Evolutionary conservation across 2,888 invertebrate species (phyloP).

Genomic region (Limnephilus marmoratus): DNA sequence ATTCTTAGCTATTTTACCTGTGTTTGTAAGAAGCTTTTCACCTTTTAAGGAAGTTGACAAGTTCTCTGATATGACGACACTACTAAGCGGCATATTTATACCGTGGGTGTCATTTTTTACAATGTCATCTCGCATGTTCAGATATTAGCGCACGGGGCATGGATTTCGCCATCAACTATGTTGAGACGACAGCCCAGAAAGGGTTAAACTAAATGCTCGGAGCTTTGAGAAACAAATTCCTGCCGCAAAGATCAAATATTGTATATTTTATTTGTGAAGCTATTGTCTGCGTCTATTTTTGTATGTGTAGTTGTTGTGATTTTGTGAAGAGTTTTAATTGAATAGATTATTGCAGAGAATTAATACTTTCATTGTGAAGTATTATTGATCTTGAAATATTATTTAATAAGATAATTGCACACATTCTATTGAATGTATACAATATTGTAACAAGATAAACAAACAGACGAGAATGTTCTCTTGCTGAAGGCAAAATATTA

Average conservation of each 20-base stretch:
- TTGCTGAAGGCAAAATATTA: background rate
- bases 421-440: background rate
- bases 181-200: background rate
- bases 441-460: background rate
- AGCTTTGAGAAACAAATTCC: conserved; percentile 17
- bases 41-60: no score
- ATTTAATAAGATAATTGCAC: background rate
- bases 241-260: background rate
- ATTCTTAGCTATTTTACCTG: background rate
- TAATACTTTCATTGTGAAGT: background rate
- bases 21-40: background rate
- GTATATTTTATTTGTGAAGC: conserved; percentile 5
- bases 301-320: conserved; percentile 9
- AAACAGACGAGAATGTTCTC: background rate
- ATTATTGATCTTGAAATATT: background rate
- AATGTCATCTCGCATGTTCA: no score
- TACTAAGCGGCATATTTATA: no score
- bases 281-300: conserved; percentile 9
- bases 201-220: background rate
- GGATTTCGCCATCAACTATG: no score
- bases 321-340: conserved; percentile 10
- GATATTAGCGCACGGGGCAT: no score
- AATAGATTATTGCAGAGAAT: background rate
- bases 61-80: no score
- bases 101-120: no score